A percentile compares a stretch with the other conserved stretches of the same genome.
These are phyloP conservation scores for Phoxinus dragarum DNA, from an alignment of 2,797 vertebrate species.

Conservation along the genomic window DNA sequence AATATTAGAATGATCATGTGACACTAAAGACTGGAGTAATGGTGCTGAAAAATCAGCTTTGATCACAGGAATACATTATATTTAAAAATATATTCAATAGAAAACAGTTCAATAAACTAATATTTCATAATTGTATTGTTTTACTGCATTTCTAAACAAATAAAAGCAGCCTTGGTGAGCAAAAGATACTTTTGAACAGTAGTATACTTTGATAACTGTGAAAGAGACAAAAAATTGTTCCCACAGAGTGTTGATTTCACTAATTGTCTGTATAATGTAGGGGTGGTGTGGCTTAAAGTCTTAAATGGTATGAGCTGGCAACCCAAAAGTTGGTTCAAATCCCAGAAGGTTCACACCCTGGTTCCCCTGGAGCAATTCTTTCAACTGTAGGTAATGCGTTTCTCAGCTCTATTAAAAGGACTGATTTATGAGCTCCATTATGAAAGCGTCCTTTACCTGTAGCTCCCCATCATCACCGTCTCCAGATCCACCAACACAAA, in stretches of 20 bases:
- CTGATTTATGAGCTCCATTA: neutral
- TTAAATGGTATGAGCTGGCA: constrained; percentile 20
- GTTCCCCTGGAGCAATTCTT: neutral
- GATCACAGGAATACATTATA: neutral
- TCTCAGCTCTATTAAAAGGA: neutral
- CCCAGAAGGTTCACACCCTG: neutral
- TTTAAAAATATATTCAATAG: neutral
- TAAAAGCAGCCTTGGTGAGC: neutral
- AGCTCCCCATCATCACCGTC: constrained; percentile 86
- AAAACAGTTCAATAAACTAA: neutral
- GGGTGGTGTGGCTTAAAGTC: constrained; percentile 18
- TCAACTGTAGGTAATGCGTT: neutral
- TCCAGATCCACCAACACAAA: constrained; percentile 86
- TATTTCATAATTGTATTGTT: neutral
- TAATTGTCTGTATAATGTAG: constrained; percentile 23
- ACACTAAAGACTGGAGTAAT: neutral
- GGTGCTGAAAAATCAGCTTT: neutral
- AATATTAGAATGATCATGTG: neutral
- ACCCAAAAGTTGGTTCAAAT: constrained; percentile 16
- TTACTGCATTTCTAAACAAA: neutral
- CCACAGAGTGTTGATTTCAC: constrained; percentile 1
- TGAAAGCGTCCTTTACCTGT: constrained; percentile 76
- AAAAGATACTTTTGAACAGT: neutral
- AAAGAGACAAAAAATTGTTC: neutral
- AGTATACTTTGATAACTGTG: neutral